Percentiles rank a stretch among this genome's conserved stretches.
Evolutionary conservation across 2,113 vertebrate genomes (phyloP).

Genomic region (Zingel zingel): DNA sequence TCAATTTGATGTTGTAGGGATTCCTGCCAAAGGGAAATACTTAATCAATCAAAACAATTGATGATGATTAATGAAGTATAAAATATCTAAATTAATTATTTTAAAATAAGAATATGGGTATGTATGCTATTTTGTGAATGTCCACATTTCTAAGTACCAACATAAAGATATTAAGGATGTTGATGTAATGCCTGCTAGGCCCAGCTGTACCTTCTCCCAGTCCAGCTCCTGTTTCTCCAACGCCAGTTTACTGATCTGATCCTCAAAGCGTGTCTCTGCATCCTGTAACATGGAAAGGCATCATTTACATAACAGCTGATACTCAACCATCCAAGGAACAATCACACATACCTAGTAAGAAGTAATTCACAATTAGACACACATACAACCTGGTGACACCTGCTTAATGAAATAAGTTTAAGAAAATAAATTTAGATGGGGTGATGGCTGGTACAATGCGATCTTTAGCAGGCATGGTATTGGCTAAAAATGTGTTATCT

Average conservation of each 20-base stretch:
- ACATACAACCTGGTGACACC: background rate
- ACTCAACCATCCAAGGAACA: background rate
- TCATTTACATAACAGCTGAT: background rate
- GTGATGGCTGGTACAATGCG: background rate
- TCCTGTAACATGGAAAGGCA: slow-evolving; percentile 79
- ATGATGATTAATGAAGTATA: background rate
- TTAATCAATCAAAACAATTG: background rate
- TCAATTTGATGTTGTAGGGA: slow-evolving; percentile 79
- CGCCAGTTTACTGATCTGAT: slow-evolving; percentile 90
- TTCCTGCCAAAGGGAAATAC: slow-evolving; percentile 49
- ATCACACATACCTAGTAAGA: background rate
- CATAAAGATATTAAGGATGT: background rate
- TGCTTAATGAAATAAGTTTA: slow-evolving; percentile 25
- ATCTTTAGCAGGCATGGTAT: background rate
- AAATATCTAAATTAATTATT: background rate
- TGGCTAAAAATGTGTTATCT: slow-evolving; percentile 7
- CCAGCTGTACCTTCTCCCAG: slow-evolving; percentile 89
- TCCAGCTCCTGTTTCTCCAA: slow-evolving; percentile 94
- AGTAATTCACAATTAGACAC: background rate
- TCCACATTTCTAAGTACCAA: background rate
- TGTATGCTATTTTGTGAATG: background rate
- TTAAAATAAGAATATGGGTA: background rate
- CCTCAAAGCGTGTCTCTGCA: slow-evolving; percentile 89
- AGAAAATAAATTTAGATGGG: background rate
- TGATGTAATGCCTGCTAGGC: background rate